A percentile compares a stretch with the other conserved stretches of the same genome.
phyloP scores from a whole-genome alignment of 2,888 invertebrate genomes.

The Agelastica alni region DNA sequence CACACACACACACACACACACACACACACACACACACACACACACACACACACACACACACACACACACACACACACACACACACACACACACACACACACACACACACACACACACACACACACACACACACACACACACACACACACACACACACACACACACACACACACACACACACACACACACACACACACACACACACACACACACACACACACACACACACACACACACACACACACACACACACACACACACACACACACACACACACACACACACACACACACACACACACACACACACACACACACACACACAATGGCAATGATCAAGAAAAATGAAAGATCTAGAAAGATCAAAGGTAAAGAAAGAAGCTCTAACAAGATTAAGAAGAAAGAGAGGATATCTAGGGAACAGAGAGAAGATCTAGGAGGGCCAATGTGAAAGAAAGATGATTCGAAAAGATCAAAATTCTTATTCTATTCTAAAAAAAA shows the following conservation, averaged over 20 bases:
- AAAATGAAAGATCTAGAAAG: neutral
- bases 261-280: neutral
- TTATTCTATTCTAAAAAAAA: too few relatives aligned
- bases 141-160: neutral
- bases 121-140: neutral
- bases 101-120: neutral
- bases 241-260: neutral
- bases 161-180: neutral
- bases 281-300: neutral
- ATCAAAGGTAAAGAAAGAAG: too few relatives aligned
- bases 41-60: neutral
- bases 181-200: neutral
- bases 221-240: neutral
- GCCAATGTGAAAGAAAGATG: too few relatives aligned
- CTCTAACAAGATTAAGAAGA: too few relatives aligned
- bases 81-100: neutral
- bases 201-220: neutral
- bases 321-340: neutral
- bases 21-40: neutral
- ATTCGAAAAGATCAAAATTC: too few relatives aligned
- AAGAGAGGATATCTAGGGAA: too few relatives aligned
- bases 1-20: neutral
- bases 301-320: neutral
- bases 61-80: neutral
- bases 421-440: too few relatives aligned